phyloP scores from a whole-genome alignment of 2,797 vertebrate genomes.

The Schizothorax lantsangensis region DNA sequence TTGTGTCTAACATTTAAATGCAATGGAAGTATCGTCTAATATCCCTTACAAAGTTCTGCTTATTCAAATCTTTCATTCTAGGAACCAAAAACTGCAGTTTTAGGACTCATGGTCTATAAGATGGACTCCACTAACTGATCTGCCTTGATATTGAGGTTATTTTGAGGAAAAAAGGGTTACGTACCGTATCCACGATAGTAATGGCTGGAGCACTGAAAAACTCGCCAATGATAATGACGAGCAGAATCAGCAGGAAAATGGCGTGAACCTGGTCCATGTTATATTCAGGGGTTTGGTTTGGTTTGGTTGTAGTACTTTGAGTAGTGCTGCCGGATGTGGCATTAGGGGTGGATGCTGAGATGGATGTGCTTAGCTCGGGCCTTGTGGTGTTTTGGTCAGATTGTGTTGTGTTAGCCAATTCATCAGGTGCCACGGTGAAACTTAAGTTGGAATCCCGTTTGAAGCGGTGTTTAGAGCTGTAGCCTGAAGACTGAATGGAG shows the following conservation, averaged over 20 bases:
- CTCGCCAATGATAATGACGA: constrained; percentile 94
- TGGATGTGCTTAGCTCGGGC: background rate
- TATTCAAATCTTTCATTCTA: background rate
- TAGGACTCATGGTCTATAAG: background rate
- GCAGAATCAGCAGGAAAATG: constrained; percentile 92
- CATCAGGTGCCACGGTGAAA: background rate
- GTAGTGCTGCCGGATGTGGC: constrained; percentile 20
- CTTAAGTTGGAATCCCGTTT: constrained; percentile 59
- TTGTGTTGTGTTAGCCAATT: background rate
- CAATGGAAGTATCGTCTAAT: background rate
- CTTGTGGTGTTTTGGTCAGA: background rate
- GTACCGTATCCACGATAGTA: constrained; percentile 94
- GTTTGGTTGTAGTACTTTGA: constrained; percentile 44
- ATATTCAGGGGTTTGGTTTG: constrained; percentile 68
- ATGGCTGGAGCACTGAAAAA: constrained; percentile 97
- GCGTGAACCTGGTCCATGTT: constrained; percentile 87
- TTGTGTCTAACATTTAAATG: background rate
- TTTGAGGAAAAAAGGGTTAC: background rate
- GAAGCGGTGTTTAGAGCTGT: constrained; percentile 34
- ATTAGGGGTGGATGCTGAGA: constrained; percentile 37
- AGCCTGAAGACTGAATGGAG: background rate
- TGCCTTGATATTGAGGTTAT: background rate
- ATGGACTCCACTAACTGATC: background rate
- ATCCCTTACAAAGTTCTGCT: background rate
- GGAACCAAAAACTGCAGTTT: background rate